These are phyloP conservation scores for Lissocephala sabroskyi DNA, from an alignment of 2,888 invertebrate genomes.

Conservation along the genomic window DNA sequence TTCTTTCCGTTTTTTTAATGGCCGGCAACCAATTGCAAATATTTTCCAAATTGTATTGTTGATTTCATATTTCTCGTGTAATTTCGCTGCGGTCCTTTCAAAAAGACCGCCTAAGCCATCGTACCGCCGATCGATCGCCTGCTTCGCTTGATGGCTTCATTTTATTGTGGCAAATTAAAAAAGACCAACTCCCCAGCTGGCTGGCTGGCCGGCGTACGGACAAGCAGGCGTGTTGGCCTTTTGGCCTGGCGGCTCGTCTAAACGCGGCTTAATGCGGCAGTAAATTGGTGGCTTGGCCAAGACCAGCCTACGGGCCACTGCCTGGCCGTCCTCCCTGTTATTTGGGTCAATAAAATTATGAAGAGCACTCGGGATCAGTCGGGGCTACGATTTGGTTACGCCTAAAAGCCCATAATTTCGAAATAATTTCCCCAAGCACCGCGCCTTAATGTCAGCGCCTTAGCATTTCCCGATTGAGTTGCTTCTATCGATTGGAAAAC, in stretches of 20 bases:
- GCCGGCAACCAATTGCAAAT: constrained; percentile 59
- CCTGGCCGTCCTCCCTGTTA: constrained; percentile 42
- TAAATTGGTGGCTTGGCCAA: constrained; percentile 37
- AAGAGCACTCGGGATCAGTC: constrained; percentile 10
- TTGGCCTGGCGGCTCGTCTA: background rate
- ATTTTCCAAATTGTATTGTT: constrained; percentile 54
- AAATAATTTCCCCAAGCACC: constrained; percentile 35
- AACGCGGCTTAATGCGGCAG: constrained; percentile 25
- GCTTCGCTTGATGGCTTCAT: constrained; percentile 26
- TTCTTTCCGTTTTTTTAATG: constrained; percentile 37
- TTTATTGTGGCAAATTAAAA: constrained; percentile 60
- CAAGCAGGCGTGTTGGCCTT: too few species aligned
- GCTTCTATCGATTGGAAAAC: too few species aligned
- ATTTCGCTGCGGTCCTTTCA: constrained; percentile 40
- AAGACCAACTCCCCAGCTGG: constrained; percentile 3
- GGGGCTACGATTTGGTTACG: constrained; percentile 19
- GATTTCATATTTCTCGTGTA: constrained; percentile 50
- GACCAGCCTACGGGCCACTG: constrained; percentile 15
- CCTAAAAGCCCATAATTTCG: constrained; percentile 52
- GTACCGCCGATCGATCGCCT: constrained; percentile 26
- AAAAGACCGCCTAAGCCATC: constrained; percentile 34
- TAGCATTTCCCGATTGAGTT: constrained; percentile 32
- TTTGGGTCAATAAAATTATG: constrained; percentile 67
- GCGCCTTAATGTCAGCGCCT: constrained; percentile 14
- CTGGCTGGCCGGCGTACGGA: too few species aligned